Evolutionary conservation across 1,140 invertebrate genomes (phyloP), one percentile per base, ranked within the genome.

Genomic region (Tribolium castaneum): DNA sequence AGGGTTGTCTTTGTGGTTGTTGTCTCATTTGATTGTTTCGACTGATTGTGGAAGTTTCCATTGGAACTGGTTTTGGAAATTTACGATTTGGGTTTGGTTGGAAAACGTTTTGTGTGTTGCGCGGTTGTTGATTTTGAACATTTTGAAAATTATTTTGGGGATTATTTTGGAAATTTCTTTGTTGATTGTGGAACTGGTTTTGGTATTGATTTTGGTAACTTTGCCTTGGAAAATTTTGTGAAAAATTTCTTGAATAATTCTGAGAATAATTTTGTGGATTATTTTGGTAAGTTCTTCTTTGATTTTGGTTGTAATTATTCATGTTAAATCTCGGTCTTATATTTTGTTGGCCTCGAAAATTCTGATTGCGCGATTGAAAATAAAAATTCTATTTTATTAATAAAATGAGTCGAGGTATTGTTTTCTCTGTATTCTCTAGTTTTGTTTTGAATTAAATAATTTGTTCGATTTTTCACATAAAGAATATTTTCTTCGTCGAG

Each of bases 11-110:
- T 30, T 30, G 25, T 30, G 3, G 25, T 30, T 75, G 77, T 79
- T 76, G 80, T 3, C 80, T 80, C 76, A 30, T 30, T 45, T 45
- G 9, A 45, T 30, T 45, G 9, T 45, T 45, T 45, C 39, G 7
- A n/a, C 39, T 45, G 5, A 45, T 45, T 10, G 39, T 45, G 5
- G 39, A 45, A 10, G 39, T 45, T 45, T 45, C 39, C n/a, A 45
- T 45, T 2, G n/a, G n/a, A 9, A 45, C 9, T 45, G 39, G 39
- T 45, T 45, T 45, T 45, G 39, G 6, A 9, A 45, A 45, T 45
- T 9, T 45, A 10, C n/a, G 7, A n/a, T 45, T 45, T 45, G 39
- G 39, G 9, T 45, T 45, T 45, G 39, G n/a, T 45, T n/a, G 39
- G 39, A 45, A 45, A 45, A 45, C 39, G 10, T 45, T 45, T 45